These are phyloP conservation scores for Seira sanloemensis DNA, from an alignment of 2,888 invertebrate genomes.

Conservation along the genomic window DNA sequence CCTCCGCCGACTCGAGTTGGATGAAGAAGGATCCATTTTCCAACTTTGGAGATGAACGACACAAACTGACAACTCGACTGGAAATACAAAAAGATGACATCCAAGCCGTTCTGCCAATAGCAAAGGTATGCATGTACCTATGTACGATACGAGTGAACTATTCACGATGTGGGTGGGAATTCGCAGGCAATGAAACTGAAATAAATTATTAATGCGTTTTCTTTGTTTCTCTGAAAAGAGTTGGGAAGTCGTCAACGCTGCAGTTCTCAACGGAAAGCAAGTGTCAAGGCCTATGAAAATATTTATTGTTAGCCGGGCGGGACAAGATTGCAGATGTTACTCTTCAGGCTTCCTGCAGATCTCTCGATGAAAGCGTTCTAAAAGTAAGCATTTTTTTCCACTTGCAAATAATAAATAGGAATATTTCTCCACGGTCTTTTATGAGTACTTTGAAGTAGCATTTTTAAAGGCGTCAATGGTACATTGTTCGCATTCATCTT, in stretches of 20 bases:
- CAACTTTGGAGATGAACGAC: constrained; percentile 76
- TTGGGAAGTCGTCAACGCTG: constrained; percentile 96
- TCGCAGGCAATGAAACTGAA: too few species aligned
- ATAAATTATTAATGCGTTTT: too few species aligned
- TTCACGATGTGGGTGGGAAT: too few species aligned
- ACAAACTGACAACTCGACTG: constrained; percentile 87
- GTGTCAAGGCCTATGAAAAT: constrained; percentile 97
- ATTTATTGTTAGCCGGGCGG: constrained; percentile 94
- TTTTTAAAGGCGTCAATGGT: too few species aligned
- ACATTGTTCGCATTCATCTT: too few species aligned
- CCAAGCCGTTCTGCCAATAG: constrained; percentile 94
- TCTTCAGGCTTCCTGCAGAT: constrained; percentile 94
- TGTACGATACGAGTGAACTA: neutral
- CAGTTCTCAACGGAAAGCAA: constrained; percentile 94
- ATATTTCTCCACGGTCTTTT: too few species aligned
- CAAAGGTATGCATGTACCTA: constrained; percentile 83
- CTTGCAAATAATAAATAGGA: neutral
- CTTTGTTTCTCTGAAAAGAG: constrained; percentile 82
- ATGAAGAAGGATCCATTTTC: constrained; percentile 76
- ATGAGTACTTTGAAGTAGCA: neutral
- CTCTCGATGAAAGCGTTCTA: constrained; percentile 95
- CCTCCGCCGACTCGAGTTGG: constrained; percentile 72
- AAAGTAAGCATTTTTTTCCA: constrained; percentile 82
- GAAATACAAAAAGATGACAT: constrained; percentile 96
- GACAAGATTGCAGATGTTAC: constrained; percentile 97